Conservation (phyloP, 2,797 vertebrate species). For the Malurus leucopterus region DNA sequence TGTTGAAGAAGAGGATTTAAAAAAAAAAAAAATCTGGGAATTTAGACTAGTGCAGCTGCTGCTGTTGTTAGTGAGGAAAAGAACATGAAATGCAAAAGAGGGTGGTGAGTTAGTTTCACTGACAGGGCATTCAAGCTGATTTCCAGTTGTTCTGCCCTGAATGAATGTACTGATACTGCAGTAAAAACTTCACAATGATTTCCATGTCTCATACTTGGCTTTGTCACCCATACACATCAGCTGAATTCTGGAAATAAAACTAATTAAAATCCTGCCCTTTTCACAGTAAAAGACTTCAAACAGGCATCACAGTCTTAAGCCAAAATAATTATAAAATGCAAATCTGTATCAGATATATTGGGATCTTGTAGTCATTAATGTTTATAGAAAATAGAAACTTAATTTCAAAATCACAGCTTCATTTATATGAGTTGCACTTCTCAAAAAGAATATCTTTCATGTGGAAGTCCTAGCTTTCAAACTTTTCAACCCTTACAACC, state of each 20-base stretch:
- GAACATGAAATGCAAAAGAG: conserved; percentile 16
- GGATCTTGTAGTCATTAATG: not conserved
- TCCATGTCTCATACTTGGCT: not conserved
- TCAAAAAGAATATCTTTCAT: not conserved
- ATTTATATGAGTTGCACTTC: not conserved
- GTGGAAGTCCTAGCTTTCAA: not conserved
- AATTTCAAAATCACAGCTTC: not conserved
- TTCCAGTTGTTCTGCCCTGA: conserved; percentile 31
- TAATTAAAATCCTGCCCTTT: conserved; percentile 53
- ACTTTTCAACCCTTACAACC: not conserved
- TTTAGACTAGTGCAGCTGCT: conserved; percentile 17
- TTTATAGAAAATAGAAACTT: not conserved
- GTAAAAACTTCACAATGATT: not conserved
- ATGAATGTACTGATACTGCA: conserved; percentile 9
- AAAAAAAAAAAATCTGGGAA: not conserved
- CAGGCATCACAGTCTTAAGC: not conserved
- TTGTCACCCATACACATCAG: not conserved
- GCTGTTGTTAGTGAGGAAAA: not conserved
- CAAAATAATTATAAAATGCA: conserved; percentile 46
- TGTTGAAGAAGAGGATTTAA: not conserved
- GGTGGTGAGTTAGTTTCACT: not conserved
- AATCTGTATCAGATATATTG: not conserved
- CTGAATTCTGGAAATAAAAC: conserved; percentile 39
- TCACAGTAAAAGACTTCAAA: conserved; percentile 39
- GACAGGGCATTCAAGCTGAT: conserved; percentile 5